phyloP scores from a whole-genome alignment of 2,888 invertebrate genomes.

The Metellina segmentata region DNA sequence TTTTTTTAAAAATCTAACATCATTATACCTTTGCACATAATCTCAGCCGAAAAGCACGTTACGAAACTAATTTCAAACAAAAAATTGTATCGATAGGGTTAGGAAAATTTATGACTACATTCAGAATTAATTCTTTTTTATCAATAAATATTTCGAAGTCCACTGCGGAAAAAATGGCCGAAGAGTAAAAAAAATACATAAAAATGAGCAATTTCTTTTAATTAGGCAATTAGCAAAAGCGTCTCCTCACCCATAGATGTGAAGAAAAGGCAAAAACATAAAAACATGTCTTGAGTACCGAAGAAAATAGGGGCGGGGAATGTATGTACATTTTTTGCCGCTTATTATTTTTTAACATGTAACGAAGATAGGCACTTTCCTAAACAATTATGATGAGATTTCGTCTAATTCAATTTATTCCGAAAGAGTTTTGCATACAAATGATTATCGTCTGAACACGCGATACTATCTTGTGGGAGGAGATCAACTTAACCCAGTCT shows the following conservation, averaged over 20 bases:
- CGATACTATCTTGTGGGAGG: conserved; percentile 49
- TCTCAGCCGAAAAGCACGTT: not conserved
- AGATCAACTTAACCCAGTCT: not conserved
- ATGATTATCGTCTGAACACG: conserved; percentile 74
- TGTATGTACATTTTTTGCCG: conserved; percentile 19
- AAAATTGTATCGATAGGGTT: not conserved
- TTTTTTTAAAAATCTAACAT: not conserved
- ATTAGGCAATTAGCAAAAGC: conserved; percentile 64
- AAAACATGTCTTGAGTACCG: conserved; percentile 49
- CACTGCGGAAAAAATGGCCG: not conserved
- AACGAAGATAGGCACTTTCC: conserved; percentile 71
- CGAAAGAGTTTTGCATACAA: conserved; percentile 75
- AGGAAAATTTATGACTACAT: not conserved
- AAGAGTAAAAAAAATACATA: conserved; percentile 34
- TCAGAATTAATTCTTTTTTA: not conserved
- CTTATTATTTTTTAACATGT: conserved; percentile 50
- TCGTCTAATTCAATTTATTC: conserved; percentile 76
- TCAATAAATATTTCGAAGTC: not conserved
- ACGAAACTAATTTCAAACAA: not conserved
- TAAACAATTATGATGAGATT: conserved; percentile 76
- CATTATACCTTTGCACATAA: not conserved
- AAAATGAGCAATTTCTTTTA: conserved; percentile 70
- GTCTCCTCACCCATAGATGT: conserved; percentile 51
- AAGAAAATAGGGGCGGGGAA: conserved; percentile 23
- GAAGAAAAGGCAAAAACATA: conserved; percentile 48